A percentile compares a stretch with the other conserved stretches of the same genome.
Evolutionary conservation across 2,797 vertebrate species (phyloP).

Genomic region (Arrhamphus sclerolepis): DNA sequence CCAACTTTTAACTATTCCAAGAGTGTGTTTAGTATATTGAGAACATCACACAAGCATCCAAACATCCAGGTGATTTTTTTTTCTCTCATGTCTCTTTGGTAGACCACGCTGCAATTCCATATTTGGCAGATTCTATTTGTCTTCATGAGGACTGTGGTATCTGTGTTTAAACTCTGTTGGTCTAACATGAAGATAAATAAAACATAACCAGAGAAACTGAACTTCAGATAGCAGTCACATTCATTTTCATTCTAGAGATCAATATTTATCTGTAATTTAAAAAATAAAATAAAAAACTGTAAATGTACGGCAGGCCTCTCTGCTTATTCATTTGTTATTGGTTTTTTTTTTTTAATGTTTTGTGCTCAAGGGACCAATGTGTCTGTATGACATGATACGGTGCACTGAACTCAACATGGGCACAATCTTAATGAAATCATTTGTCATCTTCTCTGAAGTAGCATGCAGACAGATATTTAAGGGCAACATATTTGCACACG

Average conservation of each 20-base stretch:
- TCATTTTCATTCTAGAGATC: not conserved
- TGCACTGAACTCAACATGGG: conserved; percentile 34
- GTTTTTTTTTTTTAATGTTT: too few relatives aligned
- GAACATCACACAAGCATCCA: too few relatives aligned
- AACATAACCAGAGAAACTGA: too few relatives aligned
- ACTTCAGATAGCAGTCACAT: not conserved
- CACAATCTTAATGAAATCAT: conserved; percentile 58
- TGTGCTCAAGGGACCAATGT: not conserved
- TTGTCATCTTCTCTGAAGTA: conserved; percentile 54
- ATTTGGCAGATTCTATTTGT: too few relatives aligned
- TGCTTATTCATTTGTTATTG: not conserved
- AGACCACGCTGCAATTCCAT: too few relatives aligned
- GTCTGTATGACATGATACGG: conserved; percentile 26
- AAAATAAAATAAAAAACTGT: not conserved
- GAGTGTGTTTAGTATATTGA: too few relatives aligned
- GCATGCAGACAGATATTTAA: conserved; percentile 45
- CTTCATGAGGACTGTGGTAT: too few relatives aligned
- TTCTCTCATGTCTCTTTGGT: too few relatives aligned
- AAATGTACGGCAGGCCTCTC: not conserved
- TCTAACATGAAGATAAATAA: too few relatives aligned
- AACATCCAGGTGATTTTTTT: too few relatives aligned
- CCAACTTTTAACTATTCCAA: too few relatives aligned
- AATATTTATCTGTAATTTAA: not conserved
- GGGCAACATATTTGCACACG: conserved; percentile 10
- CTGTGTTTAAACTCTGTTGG: too few relatives aligned